Evolutionary conservation across 1,140 invertebrate genomes (phyloP).

Genomic region (Branchinecta lynchi): DNA sequence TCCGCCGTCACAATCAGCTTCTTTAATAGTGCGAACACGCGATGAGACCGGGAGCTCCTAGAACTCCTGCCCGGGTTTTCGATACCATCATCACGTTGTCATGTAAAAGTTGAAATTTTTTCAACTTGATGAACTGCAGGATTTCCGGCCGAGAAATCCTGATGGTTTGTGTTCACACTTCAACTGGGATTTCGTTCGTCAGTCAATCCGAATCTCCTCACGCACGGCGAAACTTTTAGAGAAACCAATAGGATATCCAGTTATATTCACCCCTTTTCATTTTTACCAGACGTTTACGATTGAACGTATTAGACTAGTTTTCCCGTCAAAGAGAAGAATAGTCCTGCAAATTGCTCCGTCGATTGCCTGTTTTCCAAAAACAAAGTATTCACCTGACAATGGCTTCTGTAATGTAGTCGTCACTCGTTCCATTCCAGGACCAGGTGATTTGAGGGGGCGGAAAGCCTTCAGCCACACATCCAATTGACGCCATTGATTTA

Average conservation of each 20-base stretch:
- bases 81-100: too few relatives aligned
- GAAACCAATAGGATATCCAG: neutral
- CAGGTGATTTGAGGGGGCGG: neutral
- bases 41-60: too few relatives aligned
- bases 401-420: neutral
- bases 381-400: neutral
- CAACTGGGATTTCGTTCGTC: too few relatives aligned
- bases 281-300: neutral
- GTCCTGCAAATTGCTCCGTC: neutral
- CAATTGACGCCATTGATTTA: neutral
- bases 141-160: too few relatives aligned
- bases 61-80: too few relatives aligned
- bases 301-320: neutral
- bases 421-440: neutral
- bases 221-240: neutral
- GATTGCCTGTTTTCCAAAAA: neutral
- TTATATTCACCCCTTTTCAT: neutral
- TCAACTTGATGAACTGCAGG: too few relatives aligned
- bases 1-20: too few relatives aligned
- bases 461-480: slow-evolving; percentile 1
- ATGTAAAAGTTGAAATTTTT: too few relatives aligned
- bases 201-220: too few relatives aligned
- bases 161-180: too few relatives aligned
- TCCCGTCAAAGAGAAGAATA: neutral
- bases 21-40: too few relatives aligned